A percentile compares a stretch with the other conserved stretches of the same genome.
phyloP scores from a whole-genome alignment of 2,113 vertebrate species.

The Dicrurus megarhynchus region DNA sequence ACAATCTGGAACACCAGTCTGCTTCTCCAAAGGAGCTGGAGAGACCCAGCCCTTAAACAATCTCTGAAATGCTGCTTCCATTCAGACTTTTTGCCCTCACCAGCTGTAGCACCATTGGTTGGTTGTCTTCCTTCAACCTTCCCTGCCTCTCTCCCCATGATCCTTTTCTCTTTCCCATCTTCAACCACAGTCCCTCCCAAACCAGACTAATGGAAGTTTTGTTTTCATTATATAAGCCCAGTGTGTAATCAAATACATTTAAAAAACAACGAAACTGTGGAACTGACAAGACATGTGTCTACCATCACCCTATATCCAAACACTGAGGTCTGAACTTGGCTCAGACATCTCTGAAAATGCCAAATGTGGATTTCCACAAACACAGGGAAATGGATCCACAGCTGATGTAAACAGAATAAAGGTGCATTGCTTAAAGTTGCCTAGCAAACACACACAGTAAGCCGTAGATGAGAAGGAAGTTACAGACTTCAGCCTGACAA shows the following conservation, averaged over 20 bases:
- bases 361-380: constrained; percentile 21
- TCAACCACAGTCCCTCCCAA: not conserved
- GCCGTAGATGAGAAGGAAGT: not conserved
- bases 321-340: constrained; percentile 48
- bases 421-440: constrained; percentile 28
- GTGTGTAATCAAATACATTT: constrained; percentile 17
- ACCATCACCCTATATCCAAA: constrained; percentile 58
- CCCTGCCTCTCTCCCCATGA: not conserved
- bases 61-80: not conserved
- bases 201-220: not conserved
- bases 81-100: not conserved
- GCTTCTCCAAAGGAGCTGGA: not conserved
- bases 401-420: constrained; percentile 46
- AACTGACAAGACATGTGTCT: constrained; percentile 49
- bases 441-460: not conserved
- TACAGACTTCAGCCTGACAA: not conserved
- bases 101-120: not conserved
- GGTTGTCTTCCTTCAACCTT: not conserved
- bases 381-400: not conserved
- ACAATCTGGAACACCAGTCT: not conserved
- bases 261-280: constrained; percentile 23
- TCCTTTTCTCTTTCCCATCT: not conserved
- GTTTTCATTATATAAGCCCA: constrained; percentile 33
- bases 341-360: constrained; percentile 1
- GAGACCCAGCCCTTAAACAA: not conserved